A percentile compares a stretch with the other conserved stretches of the same genome.
Conservation (phyloP, 2,797 vertebrate species). For the Bradypodion ventrale region DNA sequence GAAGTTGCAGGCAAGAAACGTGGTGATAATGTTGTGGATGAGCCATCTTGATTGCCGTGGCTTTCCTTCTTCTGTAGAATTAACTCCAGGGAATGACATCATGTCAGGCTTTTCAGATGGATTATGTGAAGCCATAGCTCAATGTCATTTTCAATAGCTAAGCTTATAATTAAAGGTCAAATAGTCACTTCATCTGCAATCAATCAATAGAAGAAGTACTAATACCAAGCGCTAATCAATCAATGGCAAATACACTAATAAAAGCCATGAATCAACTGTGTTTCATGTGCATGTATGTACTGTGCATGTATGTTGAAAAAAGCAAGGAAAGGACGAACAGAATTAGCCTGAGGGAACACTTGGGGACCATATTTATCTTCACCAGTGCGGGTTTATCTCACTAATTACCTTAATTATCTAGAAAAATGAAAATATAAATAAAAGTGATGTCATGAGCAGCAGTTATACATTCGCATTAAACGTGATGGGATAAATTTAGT, state of each 20-base stretch:
- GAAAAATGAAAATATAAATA: constrained; percentile 51
- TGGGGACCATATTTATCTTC: constrained; percentile 46
- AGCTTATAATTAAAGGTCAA: constrained; percentile 98
- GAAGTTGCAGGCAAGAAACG: constrained; percentile 46
- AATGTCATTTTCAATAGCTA: constrained; percentile 85
- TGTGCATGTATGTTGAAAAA: constrained; percentile 54
- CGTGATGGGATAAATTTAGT: background rate
- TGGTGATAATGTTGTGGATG: constrained; percentile 58
- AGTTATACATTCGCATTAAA: constrained; percentile 18
- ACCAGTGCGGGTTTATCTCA: constrained; percentile 40
- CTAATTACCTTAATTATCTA: constrained; percentile 41
- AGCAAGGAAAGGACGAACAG: constrained; percentile 56
- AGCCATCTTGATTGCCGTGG: constrained; percentile 61
- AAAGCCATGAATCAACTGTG: constrained; percentile 95
- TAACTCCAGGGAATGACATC: constrained; percentile 84
- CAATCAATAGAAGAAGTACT: constrained; percentile 94
- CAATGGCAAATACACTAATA: constrained; percentile 94
- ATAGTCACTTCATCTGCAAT: constrained; percentile 97
- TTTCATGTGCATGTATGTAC: constrained; percentile 69
- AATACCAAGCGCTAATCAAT: constrained; percentile 87
- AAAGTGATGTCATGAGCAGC: constrained; percentile 18
- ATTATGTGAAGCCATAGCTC: constrained; percentile 91
- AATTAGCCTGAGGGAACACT: constrained; percentile 42
- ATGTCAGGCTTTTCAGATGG: constrained; percentile 82
- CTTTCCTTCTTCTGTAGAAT: constrained; percentile 74